These are phyloP conservation scores for Otus sunia DNA, from an alignment of 2,113 vertebrate genomes.

Conservation along the genomic window DNA sequence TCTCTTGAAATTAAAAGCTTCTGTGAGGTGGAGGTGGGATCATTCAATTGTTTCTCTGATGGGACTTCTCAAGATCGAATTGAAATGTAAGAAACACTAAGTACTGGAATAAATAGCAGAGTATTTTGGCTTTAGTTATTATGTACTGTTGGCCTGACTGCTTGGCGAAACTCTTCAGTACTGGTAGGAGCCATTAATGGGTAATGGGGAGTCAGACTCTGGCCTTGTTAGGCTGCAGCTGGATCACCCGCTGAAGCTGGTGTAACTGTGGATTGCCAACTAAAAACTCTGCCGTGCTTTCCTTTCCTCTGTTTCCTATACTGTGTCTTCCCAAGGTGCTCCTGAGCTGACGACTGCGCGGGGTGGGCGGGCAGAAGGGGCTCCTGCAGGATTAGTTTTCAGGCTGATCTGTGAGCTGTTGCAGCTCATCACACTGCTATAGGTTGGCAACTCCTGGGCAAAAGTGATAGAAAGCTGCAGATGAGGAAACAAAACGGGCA, in stretches of 20 bases:
- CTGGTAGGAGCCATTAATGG: neutral
- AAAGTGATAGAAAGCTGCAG: neutral
- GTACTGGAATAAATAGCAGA: neutral
- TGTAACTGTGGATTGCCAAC: neutral
- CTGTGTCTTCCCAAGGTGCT: neutral
- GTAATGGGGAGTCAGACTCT: neutral
- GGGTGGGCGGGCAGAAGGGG: neutral
- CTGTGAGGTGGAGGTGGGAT: neutral
- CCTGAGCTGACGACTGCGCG: accelerated
- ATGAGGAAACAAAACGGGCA: neutral
- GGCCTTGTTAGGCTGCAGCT: neutral
- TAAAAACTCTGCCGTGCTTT: neutral
- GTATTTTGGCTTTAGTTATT: neutral
- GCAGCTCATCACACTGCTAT: neutral
- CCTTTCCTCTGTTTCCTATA: neutral
- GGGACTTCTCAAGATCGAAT: neutral
- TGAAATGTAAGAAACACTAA: neutral
- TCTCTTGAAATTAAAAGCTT: neutral
- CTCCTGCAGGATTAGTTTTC: neutral
- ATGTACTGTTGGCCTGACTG: neutral
- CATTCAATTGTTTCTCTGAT: neutral
- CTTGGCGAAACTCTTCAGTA: neutral
- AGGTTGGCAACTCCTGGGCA: accelerated
- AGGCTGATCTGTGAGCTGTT: neutral
- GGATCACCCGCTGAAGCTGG: neutral